phyloP scores from a whole-genome alignment of 2,797 vertebrate species.

The Rhynchonycteris naso region DNA sequence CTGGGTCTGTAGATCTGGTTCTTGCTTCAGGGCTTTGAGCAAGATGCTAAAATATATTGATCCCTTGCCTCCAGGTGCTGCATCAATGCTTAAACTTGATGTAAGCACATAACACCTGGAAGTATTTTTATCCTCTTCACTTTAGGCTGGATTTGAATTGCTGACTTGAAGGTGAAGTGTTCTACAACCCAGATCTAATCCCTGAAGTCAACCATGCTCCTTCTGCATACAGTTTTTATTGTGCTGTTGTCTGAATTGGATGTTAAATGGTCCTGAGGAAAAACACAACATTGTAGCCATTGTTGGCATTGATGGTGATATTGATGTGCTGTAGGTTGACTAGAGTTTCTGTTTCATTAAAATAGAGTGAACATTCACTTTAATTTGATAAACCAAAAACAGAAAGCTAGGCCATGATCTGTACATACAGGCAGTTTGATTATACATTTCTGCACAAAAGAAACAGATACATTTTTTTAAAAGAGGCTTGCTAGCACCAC shows the following conservation, averaged over 20 bases:
- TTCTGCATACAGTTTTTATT: background rate
- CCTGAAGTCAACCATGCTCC: background rate
- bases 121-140: conserved; percentile 43
- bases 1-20: background rate
- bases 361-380: conserved; percentile 61
- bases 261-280: conserved; percentile 14
- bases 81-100: conserved; percentile 39
- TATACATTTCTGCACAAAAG: conserved; percentile 45
- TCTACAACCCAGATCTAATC: background rate
- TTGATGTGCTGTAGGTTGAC: background rate
- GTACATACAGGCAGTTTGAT: conserved; percentile 50
- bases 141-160: conserved; percentile 57
- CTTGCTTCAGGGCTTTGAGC: conserved; percentile 13
- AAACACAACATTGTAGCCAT: background rate
- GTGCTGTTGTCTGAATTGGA: background rate
- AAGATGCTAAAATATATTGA: conserved; percentile 40
- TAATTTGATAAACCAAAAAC: background rate
- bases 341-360: conserved; percentile 47
- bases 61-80: background rate
- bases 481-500: conserved; percentile 44
- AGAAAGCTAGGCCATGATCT: conserved; percentile 55
- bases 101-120: conserved; percentile 16
- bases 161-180: conserved; percentile 22
- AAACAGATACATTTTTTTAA: conserved; percentile 67
- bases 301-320: background rate